Percentiles rank a stretch among this genome's conserved stretches.
Evolutionary conservation across 2,888 invertebrate species (phyloP).

Genomic region (Tinea trinotella): DNA sequence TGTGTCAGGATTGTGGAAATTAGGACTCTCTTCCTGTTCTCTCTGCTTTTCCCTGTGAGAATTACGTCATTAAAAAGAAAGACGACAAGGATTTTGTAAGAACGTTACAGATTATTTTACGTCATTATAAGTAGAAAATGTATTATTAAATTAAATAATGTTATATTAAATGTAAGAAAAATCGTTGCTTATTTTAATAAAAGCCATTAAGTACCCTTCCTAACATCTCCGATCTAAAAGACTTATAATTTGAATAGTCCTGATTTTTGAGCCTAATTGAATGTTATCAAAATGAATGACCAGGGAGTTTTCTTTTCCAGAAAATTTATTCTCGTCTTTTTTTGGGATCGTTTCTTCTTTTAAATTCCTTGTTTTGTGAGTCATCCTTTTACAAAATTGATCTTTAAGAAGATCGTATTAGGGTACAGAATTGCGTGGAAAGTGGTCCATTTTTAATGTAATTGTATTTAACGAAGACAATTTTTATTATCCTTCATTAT

Average conservation of each 20-base stretch:
- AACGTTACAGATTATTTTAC: too few species aligned
- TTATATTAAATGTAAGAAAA: too few species aligned
- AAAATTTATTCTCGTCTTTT: slow-evolving; percentile 34
- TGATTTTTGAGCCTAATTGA: slow-evolving; percentile 42
- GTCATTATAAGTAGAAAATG: too few species aligned
- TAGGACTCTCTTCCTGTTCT: too few species aligned
- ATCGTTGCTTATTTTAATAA: not conserved
- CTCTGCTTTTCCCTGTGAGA: too few species aligned
- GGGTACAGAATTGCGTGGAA: slow-evolving; percentile 23
- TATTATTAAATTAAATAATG: too few species aligned
- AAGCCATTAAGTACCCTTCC: not conserved
- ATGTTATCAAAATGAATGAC: slow-evolving; percentile 44
- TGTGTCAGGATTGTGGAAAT: too few species aligned
- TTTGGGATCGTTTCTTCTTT: slow-evolving; percentile 26
- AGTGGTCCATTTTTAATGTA: slow-evolving; percentile 29
- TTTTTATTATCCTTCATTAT: slow-evolving; percentile 40
- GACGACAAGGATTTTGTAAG: too few species aligned
- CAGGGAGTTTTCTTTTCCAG: slow-evolving; percentile 31
- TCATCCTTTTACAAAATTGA: slow-evolving; percentile 26
- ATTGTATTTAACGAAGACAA: slow-evolving; percentile 33
- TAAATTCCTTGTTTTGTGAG: slow-evolving; percentile 33
- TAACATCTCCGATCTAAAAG: not conserved
- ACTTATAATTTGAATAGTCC: slow-evolving; percentile 29
- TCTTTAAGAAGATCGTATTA: slow-evolving; percentile 24
- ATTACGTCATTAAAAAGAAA: too few species aligned